Conservation (phyloP, 1,140 invertebrate species). For the Telenomus remus region DNA sequence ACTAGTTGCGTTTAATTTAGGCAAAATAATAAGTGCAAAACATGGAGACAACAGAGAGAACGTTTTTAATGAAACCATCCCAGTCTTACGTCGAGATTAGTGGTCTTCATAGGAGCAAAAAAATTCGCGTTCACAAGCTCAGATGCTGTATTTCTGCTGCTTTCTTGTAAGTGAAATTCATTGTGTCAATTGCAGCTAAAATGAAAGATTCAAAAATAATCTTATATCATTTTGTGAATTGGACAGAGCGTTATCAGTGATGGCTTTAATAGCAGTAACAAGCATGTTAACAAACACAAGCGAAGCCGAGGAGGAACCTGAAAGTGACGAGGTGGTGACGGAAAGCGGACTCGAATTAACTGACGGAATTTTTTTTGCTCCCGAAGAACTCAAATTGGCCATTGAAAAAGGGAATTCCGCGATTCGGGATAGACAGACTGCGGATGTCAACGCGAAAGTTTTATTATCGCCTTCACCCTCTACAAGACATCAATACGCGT, state of each 20-base stretch:
- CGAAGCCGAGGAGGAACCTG: conserved; percentile 1
- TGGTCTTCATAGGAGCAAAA: conserved; percentile 76
- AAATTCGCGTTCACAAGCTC: conserved; percentile 79
- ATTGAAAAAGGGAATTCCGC: conserved; percentile 77
- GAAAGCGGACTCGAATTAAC: conserved; percentile 43
- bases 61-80: conserved; percentile 74
- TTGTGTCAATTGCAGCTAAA: too few species aligned
- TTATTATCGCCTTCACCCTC: conserved; percentile 79
- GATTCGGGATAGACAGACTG: conserved; percentile 74
- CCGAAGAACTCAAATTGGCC: conserved; percentile 69
- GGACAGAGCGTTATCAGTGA: conserved; percentile 71
- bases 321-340: conserved; percentile 14
- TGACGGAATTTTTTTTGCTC: conserved; percentile 60
- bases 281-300: conserved; percentile 75
- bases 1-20: conserved; percentile 23
- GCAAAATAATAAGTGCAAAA: conserved; percentile 1
- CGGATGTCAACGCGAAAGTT: conserved; percentile 74
- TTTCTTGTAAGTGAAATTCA: conserved; percentile 77
- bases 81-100: conserved; percentile 80
- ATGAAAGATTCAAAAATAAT: neutral
- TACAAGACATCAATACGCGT: conserved; percentile 81
- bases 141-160: conserved; percentile 82
- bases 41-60: conserved; percentile 74
- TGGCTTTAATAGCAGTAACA: conserved; percentile 75
- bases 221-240: neutral